Conservation (phyloP, 2,113 vertebrate species). For the Nanorana parkeri region DNA sequence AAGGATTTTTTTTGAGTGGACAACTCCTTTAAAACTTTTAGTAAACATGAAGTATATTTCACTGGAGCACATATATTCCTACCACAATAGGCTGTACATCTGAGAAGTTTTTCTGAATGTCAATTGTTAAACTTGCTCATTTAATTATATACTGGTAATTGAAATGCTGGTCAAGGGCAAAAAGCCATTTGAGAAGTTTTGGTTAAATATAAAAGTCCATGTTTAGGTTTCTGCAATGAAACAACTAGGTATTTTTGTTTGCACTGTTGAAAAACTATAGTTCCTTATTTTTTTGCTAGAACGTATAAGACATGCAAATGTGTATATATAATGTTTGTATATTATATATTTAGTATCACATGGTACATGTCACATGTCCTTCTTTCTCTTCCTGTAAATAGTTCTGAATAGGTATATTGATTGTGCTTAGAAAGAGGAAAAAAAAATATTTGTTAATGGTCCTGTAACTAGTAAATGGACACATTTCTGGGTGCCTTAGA, state of each 20-base stretch:
- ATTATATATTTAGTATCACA: conserved; percentile 68
- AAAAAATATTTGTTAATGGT: conserved; percentile 77
- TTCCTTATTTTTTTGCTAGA: conserved; percentile 60
- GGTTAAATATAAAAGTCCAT: conserved; percentile 39
- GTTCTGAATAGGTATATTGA: conserved; percentile 75
- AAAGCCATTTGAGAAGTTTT: no score
- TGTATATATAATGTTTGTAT: conserved; percentile 69
- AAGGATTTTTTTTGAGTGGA: no score
- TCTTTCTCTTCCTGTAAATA: conserved; percentile 79
- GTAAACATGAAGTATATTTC: no score
- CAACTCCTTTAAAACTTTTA: no score
- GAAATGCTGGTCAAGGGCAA: not conserved
- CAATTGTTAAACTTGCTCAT: no score
- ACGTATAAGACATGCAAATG: conserved; percentile 66
- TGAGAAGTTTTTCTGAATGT: no score
- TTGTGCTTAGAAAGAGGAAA: conserved; percentile 74
- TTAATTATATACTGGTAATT: no score
- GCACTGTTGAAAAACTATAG: no score
- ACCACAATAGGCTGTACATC: no score
- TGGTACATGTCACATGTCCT: conserved; percentile 68
- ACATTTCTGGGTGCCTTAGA: conserved; percentile 94
- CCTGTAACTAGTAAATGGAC: conserved; percentile 83
- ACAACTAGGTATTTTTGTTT: not conserved
- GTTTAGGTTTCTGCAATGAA: conserved; percentile 66
- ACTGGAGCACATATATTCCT: no score